Evolutionary conservation across 2,113 vertebrate species (phyloP).

Genomic region (Pomatorhinus ruficollis): DNA sequence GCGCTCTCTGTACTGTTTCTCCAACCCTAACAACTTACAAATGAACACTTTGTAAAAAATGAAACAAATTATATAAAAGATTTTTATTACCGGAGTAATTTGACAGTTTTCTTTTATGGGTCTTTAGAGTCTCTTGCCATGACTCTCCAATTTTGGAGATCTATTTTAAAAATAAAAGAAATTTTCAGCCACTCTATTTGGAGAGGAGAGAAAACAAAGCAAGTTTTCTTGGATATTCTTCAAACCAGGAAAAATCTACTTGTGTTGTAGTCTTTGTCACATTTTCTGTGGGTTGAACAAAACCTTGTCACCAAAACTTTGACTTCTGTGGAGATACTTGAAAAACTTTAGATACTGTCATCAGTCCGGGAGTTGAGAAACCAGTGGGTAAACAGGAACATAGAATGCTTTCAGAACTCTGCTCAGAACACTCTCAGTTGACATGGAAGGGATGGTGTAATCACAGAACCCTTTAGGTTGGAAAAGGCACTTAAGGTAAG

Average conservation of each 20-base stretch:
- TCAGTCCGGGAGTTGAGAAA: neutral
- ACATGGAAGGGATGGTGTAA: neutral
- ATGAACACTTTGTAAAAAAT: neutral
- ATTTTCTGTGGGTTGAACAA: neutral
- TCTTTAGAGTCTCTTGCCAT: neutral
- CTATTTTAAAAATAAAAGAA: neutral
- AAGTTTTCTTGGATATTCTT: neutral
- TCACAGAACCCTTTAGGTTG: neutral
- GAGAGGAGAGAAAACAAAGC: neutral
- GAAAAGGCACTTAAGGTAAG: neutral
- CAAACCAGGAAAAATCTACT: neutral
- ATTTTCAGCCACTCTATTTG: neutral
- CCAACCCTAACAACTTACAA: neutral
- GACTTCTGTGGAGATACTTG: neutral
- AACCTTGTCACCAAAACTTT: neutral
- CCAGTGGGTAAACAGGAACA: neutral
- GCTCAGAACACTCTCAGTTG: neutral
- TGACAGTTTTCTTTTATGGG: neutral
- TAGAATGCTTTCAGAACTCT: neutral
- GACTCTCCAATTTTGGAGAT: neutral
- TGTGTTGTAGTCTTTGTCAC: neutral
- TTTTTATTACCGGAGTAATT: neutral
- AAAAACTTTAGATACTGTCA: neutral
- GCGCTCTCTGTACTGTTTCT: neutral
- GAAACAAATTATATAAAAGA: neutral